Evolutionary conservation across 1,140 invertebrate species (phyloP), one percentile per base, ranked within the genome.

Genomic region (Heterodera carotae): DNA sequence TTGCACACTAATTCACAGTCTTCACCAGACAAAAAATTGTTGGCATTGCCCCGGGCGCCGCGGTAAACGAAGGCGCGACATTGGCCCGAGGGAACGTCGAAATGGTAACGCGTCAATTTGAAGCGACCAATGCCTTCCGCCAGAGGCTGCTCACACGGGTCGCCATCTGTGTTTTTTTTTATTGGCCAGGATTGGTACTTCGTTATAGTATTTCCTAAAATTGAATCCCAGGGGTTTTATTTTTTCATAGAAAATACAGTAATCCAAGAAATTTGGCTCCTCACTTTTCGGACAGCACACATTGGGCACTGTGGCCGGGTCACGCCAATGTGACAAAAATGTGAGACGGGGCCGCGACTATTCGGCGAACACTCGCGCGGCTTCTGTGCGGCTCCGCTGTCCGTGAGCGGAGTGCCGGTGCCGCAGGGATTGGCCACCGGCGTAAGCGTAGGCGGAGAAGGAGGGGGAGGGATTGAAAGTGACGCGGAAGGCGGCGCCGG

Each of bases 1-100:
- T 76, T 80, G 62, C 85, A 87, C n/a, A 83, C 79, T 25, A 84
- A 73, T 76, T 86, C 86, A 62, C 85, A 87, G 64, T 85, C 85
- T 66, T 84, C 80, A 29, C 72, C 25, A n/a, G 84, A 75, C 27
- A 85, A 67, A 81, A 87, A 87, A 53, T 85, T 88, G 67, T 87
- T 87, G 29, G 83, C 84, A 77, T 87, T 87, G 34, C 86, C 85
- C 36, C 78, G 80, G 18, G 75, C 39, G 22, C 86, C 85, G 36
- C 78, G 70, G 76, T 87, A 87, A 5, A 77, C 64, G 70, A 88
- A 87, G 25, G 81, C 80, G 12, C 79, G 77, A 62, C 86, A 87
- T 66, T 79, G 75, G 31, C 77, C 67, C 10, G 76, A 82, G 43
- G 84, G 77, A 67, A 69, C 25, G 69, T 87, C 85, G 79, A 80